These are phyloP conservation scores for Achlya flavicornis DNA, from an alignment of 2,888 invertebrate species.

Conservation along the genomic window DNA sequence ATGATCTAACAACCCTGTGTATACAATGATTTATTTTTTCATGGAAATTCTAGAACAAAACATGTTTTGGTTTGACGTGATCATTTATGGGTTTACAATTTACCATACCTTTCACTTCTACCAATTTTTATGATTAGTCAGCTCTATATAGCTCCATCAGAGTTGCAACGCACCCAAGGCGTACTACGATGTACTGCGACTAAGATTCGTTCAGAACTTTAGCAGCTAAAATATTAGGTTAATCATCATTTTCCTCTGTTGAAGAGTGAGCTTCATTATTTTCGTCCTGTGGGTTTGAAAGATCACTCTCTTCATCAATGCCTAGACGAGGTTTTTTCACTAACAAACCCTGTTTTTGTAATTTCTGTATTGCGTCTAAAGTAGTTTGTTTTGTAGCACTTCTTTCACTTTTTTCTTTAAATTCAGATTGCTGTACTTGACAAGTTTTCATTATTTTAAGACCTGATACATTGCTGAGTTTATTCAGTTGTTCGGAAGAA, in stretches of 20 bases:
- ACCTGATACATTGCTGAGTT: constrained; percentile 60
- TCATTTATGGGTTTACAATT: no score
- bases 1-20: no score
- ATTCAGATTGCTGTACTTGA: constrained; percentile 61
- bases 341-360: constrained; percentile 73
- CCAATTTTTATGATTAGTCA: no score
- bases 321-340: constrained; percentile 73
- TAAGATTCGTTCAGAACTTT: not conserved
- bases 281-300: constrained; percentile 48
- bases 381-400: constrained; percentile 60
- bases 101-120: no score
- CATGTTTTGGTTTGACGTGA: no score
- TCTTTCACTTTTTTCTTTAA: constrained; percentile 63
- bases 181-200: not conserved
- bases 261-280: constrained; percentile 45
- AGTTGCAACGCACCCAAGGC: not conserved
- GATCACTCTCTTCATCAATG: constrained; percentile 51
- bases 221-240: constrained; percentile 15
- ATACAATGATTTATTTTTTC: no score
- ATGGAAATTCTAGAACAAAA: no score
- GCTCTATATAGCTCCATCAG: not conserved
- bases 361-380: constrained; percentile 72
- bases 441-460: constrained; percentile 65
- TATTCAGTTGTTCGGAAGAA: constrained; percentile 63
- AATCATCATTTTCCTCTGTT: constrained; percentile 43